These are phyloP conservation scores for Alfaro cultratus DNA, from an alignment of 2,797 vertebrate species.

Conservation along the genomic window DNA sequence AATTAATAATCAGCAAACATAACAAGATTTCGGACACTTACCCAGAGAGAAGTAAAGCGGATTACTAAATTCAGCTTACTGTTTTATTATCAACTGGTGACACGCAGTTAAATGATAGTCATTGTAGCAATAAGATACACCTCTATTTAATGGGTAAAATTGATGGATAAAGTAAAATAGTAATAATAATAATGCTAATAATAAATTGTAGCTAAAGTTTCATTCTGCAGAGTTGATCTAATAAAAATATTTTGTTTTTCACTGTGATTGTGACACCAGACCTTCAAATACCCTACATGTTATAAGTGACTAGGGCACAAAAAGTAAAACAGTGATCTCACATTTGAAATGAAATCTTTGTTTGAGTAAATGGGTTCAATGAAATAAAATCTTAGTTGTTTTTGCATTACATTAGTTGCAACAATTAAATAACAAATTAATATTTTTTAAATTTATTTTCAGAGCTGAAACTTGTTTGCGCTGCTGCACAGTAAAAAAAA, in stretches of 20 bases:
- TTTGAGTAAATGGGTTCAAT: background rate
- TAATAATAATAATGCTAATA: background rate
- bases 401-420: background rate
- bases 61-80: background rate
- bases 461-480: conserved; percentile 6
- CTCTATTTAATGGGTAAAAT: background rate
- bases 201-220: background rate
- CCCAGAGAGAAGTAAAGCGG: background rate
- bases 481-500: conserved; percentile 4
- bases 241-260: background rate
- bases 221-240: background rate
- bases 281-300: background rate
- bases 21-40: background rate
- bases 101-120: background rate
- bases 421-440: background rate
- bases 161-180: background rate
- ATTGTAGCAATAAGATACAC: background rate
- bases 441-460: background rate
- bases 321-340: background rate
- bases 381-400: background rate
- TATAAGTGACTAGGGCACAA: background rate
- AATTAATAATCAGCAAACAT: background rate
- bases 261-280: background rate
- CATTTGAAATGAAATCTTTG: background rate
- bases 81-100: background rate